phyloP scores from a whole-genome alignment of 2,888 invertebrate genomes.

The Dryobotodes eremita region DNA sequence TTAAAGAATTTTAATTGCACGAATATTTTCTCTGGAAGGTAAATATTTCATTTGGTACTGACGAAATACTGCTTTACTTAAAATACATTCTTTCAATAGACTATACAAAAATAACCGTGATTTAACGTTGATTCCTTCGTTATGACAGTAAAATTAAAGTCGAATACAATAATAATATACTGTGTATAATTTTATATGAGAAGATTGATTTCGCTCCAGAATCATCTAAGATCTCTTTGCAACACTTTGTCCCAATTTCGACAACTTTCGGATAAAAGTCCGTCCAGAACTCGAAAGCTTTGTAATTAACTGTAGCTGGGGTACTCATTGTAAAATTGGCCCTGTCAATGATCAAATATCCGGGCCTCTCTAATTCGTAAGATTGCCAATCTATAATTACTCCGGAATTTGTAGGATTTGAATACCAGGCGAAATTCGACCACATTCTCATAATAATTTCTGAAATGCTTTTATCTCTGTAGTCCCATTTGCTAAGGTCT shows the following conservation, averaged over 20 bases:
- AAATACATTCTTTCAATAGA: slow-evolving; percentile 85
- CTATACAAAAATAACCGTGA: slow-evolving; percentile 86
- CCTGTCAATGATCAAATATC: slow-evolving; percentile 94
- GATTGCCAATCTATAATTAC: slow-evolving; percentile 94
- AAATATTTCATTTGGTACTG: slow-evolving; percentile 73
- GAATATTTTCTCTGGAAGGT: slow-evolving; percentile 70
- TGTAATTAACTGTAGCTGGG: slow-evolving; percentile 92
- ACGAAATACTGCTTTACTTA: slow-evolving; percentile 73
- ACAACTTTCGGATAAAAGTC: slow-evolving; percentile 95
- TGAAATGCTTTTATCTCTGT: slow-evolving; percentile 94
- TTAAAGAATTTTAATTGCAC: slow-evolving; percentile 72
- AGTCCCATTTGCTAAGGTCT: slow-evolving; percentile 93
- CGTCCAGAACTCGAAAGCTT: slow-evolving; percentile 96
- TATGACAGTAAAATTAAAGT: slow-evolving; percentile 79
- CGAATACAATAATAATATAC: slow-evolving; percentile 76
- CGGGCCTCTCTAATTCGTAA: slow-evolving; percentile 92
- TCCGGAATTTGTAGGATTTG: slow-evolving; percentile 93
- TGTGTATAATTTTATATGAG: slow-evolving; percentile 71
- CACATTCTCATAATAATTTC: slow-evolving; percentile 96
- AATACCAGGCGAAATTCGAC: slow-evolving; percentile 94
- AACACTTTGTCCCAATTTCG: slow-evolving; percentile 94
- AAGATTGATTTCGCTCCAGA: slow-evolving; percentile 78
- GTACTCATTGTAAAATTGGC: slow-evolving; percentile 94
- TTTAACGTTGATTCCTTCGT: slow-evolving; percentile 68
- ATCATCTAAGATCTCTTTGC: slow-evolving; percentile 91